phyloP scores from a whole-genome alignment of 2,113 vertebrate species.

The Silurus meridionalis region DNA sequence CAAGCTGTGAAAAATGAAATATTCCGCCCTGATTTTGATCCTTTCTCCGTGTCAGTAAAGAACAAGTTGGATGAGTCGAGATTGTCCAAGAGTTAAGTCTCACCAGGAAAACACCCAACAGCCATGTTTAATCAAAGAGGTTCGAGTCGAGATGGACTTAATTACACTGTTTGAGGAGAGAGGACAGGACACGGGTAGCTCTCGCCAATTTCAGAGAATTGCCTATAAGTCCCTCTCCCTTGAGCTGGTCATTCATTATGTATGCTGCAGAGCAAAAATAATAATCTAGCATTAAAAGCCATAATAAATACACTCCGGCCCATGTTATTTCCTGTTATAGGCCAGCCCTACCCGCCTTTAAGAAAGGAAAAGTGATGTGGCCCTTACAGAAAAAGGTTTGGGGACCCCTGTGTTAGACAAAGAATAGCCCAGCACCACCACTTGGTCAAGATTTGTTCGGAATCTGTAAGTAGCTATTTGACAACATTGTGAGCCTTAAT shows the following conservation, averaged over 20 bases:
- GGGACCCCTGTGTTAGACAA: background rate
- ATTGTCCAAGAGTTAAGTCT: background rate
- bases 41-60: background rate
- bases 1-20: background rate
- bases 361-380: no score
- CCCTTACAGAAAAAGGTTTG: no score
- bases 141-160: conserved; percentile 46
- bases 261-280: no score
- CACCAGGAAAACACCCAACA: conserved; percentile 4
- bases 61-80: background rate
- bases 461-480: background rate
- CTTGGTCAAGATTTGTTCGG: background rate
- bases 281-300: no score
- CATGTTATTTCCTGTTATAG: no score
- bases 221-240: conserved; percentile 44
- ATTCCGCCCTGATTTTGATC: background rate
- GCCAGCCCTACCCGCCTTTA: no score
- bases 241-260: background rate
- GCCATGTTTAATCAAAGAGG: conserved; percentile 46
- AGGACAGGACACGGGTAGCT: conserved; percentile 22
- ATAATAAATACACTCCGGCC: no score
- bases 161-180: conserved; percentile 44
- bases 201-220: conserved; percentile 37
- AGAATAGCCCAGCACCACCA: background rate
- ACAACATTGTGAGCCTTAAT: background rate